Base-by-base conservation (phyloP, 2,888 invertebrate genomes). In the Dryocosmus kuriphilus region DNA sequence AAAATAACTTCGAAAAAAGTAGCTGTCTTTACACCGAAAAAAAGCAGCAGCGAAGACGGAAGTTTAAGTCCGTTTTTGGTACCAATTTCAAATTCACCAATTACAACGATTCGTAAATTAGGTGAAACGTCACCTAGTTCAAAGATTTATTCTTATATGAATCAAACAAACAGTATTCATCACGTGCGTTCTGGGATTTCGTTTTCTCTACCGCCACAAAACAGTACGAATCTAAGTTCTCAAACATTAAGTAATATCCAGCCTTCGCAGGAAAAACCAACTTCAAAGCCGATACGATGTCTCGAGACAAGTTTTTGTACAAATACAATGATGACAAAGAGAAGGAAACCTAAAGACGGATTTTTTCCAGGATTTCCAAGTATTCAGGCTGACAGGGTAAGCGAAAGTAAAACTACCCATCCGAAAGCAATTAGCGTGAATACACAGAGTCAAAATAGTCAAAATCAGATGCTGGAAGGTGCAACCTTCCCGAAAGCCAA, bases 391-490 rank as follows among this genome's bases (percentile, higher is more conserved):
- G 14, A 16, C 11, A 27, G 24, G 7, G 16, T 19, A 30, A 46
- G 46, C 27, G 41, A 67, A 46, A 22, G 8, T 14, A 67, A 67
- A 16, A 67, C 67, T 8, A 71, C n/a, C 30, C 51, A 51, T 51
- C 71, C 71, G 30, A 71, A 51, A 51, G 51, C 30, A 9, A n/a
- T n/a, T n/a, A n/a, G n/a, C 19, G 11, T 51, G 11, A 5, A 46
- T 51, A 51, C 27, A 27, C 27, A n/a, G 7, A 19, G 5, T 27
- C 71, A 71, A 71, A 71, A 11, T 30, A 19, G 5, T 27, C 71
- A 71, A 71, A 71, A 11, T 30, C 27, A 32, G 27, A 71, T 71
- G 51, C 51, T 71, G 51, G 71, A 71, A 46, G 71, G 46, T 4
- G 27, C 51, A 6, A 46, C 30, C 30, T 71, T 71, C n/a, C 71